Evolutionary conservation across 92 coral and sea anemone genomes (phyloP).

Genomic region (Epizoanthus ramosus): DNA sequence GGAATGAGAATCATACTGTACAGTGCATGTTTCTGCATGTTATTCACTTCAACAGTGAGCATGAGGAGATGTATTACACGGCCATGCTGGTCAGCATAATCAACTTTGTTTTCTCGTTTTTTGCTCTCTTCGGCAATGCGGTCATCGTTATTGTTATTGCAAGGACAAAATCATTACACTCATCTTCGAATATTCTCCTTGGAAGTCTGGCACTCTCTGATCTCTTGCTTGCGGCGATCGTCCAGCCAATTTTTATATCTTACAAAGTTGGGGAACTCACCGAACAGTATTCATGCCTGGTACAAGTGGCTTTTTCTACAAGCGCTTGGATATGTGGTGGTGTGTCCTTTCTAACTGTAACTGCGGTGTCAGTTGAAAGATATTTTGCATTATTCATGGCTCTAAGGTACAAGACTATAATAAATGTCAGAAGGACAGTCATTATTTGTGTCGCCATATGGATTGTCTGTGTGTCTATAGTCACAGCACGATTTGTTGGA

Average conservation of each 20-base stretch:
- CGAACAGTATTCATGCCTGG: slow-evolving; percentile 53
- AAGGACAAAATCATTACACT: slow-evolving; percentile 56
- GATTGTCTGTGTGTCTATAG: slow-evolving; percentile 44
- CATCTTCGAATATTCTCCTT: slow-evolving; percentile 63
- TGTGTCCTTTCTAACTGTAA: slow-evolving; percentile 58
- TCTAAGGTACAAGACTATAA: slow-evolving; percentile 49
- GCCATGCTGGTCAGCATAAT: slow-evolving; percentile 52
- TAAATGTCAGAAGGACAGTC: slow-evolving; percentile 40
- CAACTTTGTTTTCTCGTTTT: slow-evolving; percentile 44
- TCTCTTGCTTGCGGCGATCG: slow-evolving; percentile 50
- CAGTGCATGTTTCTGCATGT: slow-evolving; percentile 55
- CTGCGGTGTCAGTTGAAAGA: slow-evolving; percentile 63
- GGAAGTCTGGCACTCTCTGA: slow-evolving; percentile 64
- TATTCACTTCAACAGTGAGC: slow-evolving; percentile 33
- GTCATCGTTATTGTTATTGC: slow-evolving; percentile 42
- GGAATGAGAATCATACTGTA: slow-evolving; percentile 22
- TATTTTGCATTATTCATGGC: slow-evolving; percentile 62
- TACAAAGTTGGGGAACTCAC: slow-evolving; percentile 64
- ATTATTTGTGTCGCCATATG: slow-evolving; percentile 46
- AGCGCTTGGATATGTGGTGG: slow-evolving; percentile 69
- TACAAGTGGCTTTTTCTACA: slow-evolving; percentile 56
- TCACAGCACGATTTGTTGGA: slow-evolving; percentile 56
- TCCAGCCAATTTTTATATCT: slow-evolving; percentile 56
- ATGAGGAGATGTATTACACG: slow-evolving; percentile 42
- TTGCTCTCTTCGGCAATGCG: slow-evolving; percentile 59